A percentile compares a stretch with the other conserved stretches of the same genome.
phyloP scores from a whole-genome alignment of 2,888 invertebrate genomes.

The Cheilosia vulpina region DNA sequence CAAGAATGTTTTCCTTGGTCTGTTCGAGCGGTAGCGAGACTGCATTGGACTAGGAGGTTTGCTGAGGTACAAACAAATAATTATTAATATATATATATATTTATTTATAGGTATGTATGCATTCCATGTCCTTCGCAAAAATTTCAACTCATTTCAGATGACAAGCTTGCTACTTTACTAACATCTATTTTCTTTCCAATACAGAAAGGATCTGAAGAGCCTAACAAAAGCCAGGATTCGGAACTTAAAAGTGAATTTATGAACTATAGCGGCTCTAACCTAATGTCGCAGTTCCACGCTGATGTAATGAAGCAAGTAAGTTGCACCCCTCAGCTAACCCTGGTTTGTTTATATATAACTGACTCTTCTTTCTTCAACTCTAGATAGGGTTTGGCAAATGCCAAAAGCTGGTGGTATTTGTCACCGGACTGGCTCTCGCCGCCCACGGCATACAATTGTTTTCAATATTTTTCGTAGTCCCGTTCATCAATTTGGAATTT shows the following conservation, averaged over 20 bases:
- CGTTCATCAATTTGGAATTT: slow-evolving; percentile 90
- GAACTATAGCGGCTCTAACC: slow-evolving; percentile 86
- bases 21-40: too few species aligned
- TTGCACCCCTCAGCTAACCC: neutral
- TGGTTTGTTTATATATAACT: neutral
- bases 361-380: slow-evolving; percentile 43
- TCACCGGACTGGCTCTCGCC: slow-evolving; percentile 87
- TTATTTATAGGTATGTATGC: too few species aligned
- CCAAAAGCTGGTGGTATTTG: slow-evolving; percentile 87
- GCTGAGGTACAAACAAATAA: too few species aligned
- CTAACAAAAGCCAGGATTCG: slow-evolving; percentile 74
- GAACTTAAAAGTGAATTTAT: slow-evolving; percentile 85
- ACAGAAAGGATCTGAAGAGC: slow-evolving; percentile 57
- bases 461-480: slow-evolving; percentile 89
- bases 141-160: too few species aligned
- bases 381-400: slow-evolving; percentile 89
- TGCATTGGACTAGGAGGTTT: too few species aligned
- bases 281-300: slow-evolving; percentile 90
- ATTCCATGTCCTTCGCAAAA: too few species aligned
- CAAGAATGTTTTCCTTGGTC: too few species aligned
- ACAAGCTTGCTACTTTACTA: neutral
- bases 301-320: slow-evolving; percentile 89
- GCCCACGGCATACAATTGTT: slow-evolving; percentile 89
- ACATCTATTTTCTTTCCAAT: neutral
- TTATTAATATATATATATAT: too few species aligned